Percentiles rank a stretch among this genome's conserved stretches.
Evolutionary conservation across 2,113 vertebrate species (phyloP).

Genomic region (Trogon surrucura): DNA sequence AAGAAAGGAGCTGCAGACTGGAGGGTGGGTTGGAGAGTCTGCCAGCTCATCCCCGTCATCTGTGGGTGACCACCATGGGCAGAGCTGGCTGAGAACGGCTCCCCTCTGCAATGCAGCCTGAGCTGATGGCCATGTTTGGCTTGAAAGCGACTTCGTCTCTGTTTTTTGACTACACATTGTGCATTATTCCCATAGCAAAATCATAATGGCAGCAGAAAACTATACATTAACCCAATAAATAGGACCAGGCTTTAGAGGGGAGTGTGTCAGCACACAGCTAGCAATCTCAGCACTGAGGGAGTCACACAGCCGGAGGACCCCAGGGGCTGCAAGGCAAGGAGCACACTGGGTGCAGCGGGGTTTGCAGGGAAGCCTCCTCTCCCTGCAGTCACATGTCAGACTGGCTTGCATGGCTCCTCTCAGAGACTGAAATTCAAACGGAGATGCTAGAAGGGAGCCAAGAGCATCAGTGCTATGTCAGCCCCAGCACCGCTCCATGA

Average conservation of each 20-base stretch:
- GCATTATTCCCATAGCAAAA: not conserved
- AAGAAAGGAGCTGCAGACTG: not conserved
- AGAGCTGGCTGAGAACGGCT: not conserved
- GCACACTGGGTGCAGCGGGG: not conserved
- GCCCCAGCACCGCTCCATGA: rapidly evolving
- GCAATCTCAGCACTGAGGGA: not conserved
- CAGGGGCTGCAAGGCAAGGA: rapidly evolving
- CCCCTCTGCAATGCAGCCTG: not conserved
- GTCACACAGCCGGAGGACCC: not conserved
- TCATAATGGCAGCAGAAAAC: not conserved
- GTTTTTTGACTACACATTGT: not conserved
- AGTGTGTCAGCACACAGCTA: rapidly evolving
- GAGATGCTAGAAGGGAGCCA: not conserved
- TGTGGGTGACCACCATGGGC: rapidly evolving
- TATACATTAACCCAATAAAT: not conserved
- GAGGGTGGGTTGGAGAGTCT: not conserved
- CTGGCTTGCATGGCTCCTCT: not conserved
- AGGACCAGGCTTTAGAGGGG: not conserved
- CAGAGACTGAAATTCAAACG: not conserved
- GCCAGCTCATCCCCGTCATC: not conserved
- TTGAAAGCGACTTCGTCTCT: not conserved
- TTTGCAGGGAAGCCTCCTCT: not conserved
- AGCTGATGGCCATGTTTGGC: rapidly evolving
- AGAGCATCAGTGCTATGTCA: rapidly evolving
- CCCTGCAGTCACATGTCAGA: not conserved